Base-by-base conservation (phyloP, 2,113 vertebrate genomes). In the Sphaerodactylus townsendi region DNA sequence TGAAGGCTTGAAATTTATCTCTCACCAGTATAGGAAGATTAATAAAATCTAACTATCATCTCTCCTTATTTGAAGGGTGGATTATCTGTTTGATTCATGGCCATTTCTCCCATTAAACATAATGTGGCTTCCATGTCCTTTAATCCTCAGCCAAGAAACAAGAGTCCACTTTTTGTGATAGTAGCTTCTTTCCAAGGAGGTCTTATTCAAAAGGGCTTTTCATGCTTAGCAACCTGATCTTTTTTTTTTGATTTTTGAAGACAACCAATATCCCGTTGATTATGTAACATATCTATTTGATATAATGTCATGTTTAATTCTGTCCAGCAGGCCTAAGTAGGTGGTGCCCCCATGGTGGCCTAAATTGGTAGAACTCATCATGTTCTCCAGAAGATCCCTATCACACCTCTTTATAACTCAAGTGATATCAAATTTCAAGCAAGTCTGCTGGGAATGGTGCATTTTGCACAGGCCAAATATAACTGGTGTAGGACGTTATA, bases 101-200 rank as follows among this genome's bases (percentile, higher is more conserved):
- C 4, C 0, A 39, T 86, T 81, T 76, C 11, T 35, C 59, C 23
- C 65, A 28, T 79, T 77, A 85, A 81, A 71, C 44, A 4, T 3
- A 85, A 48, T 6, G 87, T 30, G 75, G 0, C 1, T 82, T 85
- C 77, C 53, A 37, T 35, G 46, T 48, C 69, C 2, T 68, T 39
- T 81, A 85, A 23, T 41, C 39, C 1, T 65, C 77, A 76, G 53
- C 44, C 76, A 81, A 44, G 82, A 90, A 89, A 81, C 64, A 81
- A n/a, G 0, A 72, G 1, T 44, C 0, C 0, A 48, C 10, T 25
- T 3, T 37, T 56, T 68, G 81, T 76, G 56, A 82, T 69, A 84
- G 81, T 50, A 4, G 15, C 74, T 82, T 37, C 69, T 25, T 33
- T 85, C 64, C 17, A 78, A 72, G 30, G 44, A 74, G 46, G 23